A percentile compares a stretch with the other conserved stretches of the same genome.
Conservation (phyloP, 1,140 invertebrate species). For the Brachystomella parvula region DNA sequence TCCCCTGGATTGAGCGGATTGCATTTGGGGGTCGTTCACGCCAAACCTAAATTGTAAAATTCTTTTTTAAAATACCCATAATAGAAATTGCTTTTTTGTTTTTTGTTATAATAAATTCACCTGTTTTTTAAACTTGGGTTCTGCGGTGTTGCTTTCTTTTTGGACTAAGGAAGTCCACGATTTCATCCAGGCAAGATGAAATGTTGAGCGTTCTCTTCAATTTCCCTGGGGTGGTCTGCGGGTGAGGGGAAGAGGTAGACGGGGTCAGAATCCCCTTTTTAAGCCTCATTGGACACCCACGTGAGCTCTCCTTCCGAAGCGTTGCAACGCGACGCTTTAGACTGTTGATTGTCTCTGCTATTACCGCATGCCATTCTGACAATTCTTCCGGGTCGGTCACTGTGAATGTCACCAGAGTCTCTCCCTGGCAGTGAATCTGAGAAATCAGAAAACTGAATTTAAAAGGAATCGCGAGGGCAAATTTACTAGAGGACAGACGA, state of each 20-base stretch:
- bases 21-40: conserved; percentile 17
- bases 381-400: conserved; percentile 24
- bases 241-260: neutral
- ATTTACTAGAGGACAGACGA: too few species aligned
- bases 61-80: neutral
- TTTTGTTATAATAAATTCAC: neutral
- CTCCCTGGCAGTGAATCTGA: conserved; percentile 26
- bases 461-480: neutral
- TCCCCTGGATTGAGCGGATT: conserved; percentile 30
- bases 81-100: neutral
- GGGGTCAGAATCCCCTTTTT: conserved; percentile 10
- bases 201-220: conserved; percentile 31
- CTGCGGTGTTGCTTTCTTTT: neutral
- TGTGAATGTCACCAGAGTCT: conserved; percentile 19
- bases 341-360: conserved; percentile 18
- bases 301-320: conserved; percentile 21
- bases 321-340: conserved; percentile 26
- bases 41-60: conserved; percentile 3
- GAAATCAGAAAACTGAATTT: neutral
- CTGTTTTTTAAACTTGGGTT: neutral
- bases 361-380: conserved; percentile 20
- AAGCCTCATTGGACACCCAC: neutral
- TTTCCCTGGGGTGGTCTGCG: conserved; percentile 25
- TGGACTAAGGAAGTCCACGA: conserved; percentile 29
- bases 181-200: conserved; percentile 28